Base-by-base conservation (phyloP, 2,113 vertebrate species). In the Anser cygnoides region DNA sequence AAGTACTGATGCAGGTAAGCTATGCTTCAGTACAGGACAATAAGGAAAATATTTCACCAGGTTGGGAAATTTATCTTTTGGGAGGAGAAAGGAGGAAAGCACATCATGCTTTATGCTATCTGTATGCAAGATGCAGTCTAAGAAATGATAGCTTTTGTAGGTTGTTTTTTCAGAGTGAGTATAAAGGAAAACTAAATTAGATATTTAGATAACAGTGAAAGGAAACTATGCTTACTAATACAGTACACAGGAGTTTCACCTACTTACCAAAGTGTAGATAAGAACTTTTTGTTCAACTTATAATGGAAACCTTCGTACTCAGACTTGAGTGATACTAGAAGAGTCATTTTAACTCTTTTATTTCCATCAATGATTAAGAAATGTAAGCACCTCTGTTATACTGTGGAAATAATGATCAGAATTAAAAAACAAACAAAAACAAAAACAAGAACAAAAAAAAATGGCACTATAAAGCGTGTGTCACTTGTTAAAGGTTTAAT, bases 291-390 rank as follows among this genome's bases (percentile, higher is more conserved):
- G 68, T 84, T 65, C 83, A 75, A 81, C 65, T 92, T 54, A 84
- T 88, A 90, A 92, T 92, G 88, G 83, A 94, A 96, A 93, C 79
- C 90, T 90, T 84, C 65, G 5, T 75, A 94, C 72, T 74, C 49
- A 84, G 68, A 65, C 91, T 77, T 83, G 59, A 94, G 73, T 18
- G 39, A 95, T 74, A 81, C 18, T 39, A 22, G 8, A 63, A 67
- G 43, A 86, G 52, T 39, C 3, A 78, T 59, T 96, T 93, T 94
- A 96, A 92, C 90, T 86, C 54, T 68, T 93, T 89, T 61, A 74
- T 77, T 90, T 86, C 88, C 90, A 75, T 86, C 15, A 86, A 25
- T 3, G 1, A 81, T 25, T 70, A 78, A 37, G 31, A 87, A 93
- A 68, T 37, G 31, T 0, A 2, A 81, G 10, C 1, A 3, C 37